Percentiles rank a stretch among this genome's conserved stretches.
phyloP scores from a whole-genome alignment of 2,797 vertebrate genomes.

The Astyanax mexicanus region DNA sequence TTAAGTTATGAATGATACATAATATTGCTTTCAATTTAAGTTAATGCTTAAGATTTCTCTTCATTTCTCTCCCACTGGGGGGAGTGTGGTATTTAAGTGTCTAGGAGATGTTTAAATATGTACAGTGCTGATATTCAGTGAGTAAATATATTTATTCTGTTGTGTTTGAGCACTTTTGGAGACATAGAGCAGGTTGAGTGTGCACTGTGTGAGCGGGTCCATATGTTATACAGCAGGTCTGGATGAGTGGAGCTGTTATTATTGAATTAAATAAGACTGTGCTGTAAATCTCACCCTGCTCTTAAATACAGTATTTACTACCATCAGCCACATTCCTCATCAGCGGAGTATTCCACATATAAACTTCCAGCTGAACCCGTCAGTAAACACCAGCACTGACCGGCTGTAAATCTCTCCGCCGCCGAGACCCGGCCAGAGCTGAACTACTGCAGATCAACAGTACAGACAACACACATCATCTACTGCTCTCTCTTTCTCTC shows the following conservation, averaged over 20 bases:
- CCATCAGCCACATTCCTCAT: neutral
- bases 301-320: neutral
- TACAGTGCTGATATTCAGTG: no score
- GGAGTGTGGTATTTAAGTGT: no score
- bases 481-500: neutral
- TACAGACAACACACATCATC: neutral
- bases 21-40: no score
- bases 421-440: neutral
- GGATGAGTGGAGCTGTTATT: neutral
- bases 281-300: neutral
- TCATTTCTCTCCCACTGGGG: no score
- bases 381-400: slow-evolving; percentile 33
- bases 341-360: neutral
- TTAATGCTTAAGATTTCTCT: no score
- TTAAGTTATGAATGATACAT: no score
- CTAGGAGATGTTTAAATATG: no score
- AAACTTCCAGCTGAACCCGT: slow-evolving; percentile 7
- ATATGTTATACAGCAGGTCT: no score
- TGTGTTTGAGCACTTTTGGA: no score
- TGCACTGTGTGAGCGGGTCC: no score
- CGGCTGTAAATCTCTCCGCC: slow-evolving; percentile 27
- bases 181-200: no score
- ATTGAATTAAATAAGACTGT: neutral
- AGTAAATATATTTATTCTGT: no score
- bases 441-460: neutral